Base-by-base conservation (phyloP, 2,113 vertebrate genomes). In the rabbit (Oryctolagus cuniculus) region DNA sequence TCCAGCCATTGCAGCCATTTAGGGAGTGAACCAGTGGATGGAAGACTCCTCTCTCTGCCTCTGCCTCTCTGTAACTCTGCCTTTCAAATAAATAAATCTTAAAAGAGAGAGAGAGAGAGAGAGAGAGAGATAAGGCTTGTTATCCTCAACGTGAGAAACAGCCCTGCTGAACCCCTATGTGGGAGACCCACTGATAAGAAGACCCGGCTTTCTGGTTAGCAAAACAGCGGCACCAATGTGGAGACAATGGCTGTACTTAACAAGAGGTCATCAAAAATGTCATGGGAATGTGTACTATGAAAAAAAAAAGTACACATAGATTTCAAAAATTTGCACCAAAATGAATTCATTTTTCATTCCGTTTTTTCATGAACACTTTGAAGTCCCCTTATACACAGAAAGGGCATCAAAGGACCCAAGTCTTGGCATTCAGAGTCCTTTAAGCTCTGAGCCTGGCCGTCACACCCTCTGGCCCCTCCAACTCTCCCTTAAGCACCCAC, bases 121-220 rank as follows among this genome's bases (percentile, higher is more conserved):
- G 44, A 44, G 5, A 22, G 5, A 31, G 29, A 73, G 73, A 10
- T 1, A 15, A 70, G 29, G 21, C 21, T 29, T 4, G 6, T 11
- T 2, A n/a, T 4, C 7, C 27, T 10, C 31, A 12, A 1, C 0
- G 22, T 11, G 15, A 34, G 13, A 74, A 38, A 36, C 1, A 16
- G 51, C 44, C 0, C 29, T 6, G 1, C 0, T 0, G 17, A 36
- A 22, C 5, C 21, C 61, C 31, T 1, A 31, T 7, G 1, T 5
- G 36, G 36, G 44, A 2, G 3, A 25, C 17, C 31, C 21, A 8
- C 27, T 36, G 9, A 19, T 38, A 25, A 3, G 19, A 51, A 53
- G 49, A 58, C 83, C 29, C 29, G 24, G 11, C 72, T 44, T 64
- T 55, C 8, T 36, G 27, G 10, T 38, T 77, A 44, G 64, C 27